These are phyloP conservation scores for Jaculus jaculus DNA, from an alignment of 2,113 vertebrate species.

Conservation along the genomic window DNA sequence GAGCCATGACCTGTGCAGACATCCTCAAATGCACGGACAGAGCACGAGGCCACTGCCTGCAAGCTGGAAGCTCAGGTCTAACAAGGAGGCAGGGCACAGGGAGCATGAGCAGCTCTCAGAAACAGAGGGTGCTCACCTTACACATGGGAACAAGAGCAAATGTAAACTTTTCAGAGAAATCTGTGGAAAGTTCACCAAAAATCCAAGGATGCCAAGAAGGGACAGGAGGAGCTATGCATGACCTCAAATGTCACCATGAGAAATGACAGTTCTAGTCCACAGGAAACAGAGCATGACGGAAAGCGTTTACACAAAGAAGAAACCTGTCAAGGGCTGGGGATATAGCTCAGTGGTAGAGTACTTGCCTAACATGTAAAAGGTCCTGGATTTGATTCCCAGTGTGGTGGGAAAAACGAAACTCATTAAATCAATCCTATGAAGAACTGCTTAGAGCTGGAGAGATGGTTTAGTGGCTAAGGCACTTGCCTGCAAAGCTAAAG, in stretches of 20 bases:
- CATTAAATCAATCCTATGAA: not conserved
- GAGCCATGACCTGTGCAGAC: not conserved
- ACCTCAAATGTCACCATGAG: not conserved
- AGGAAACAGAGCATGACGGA: not conserved
- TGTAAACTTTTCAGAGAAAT: not conserved
- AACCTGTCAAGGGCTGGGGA: not conserved
- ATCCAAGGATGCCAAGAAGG: not conserved
- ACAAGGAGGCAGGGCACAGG: not conserved
- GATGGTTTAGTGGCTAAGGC: too few relatives aligned
- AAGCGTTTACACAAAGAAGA: not conserved
- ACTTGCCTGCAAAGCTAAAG: too few relatives aligned
- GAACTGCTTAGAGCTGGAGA: not conserved
- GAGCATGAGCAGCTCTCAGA: not conserved
- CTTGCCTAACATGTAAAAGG: not conserved
- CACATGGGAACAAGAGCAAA: not conserved
- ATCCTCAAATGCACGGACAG: slow-evolving; percentile 6
- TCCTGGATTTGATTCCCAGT: not conserved
- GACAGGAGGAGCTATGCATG: not conserved
- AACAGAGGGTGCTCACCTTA: not conserved
- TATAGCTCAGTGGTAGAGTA: not conserved
- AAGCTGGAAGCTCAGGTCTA: not conserved
- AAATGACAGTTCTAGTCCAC: not conserved
- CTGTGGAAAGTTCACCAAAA: not conserved
- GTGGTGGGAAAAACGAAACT: too few relatives aligned
- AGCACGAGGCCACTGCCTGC: not conserved